A percentile compares a stretch with the other conserved stretches of the same genome.
Evolutionary conservation across 2,888 invertebrate species (phyloP).

Genomic region (Hyalella azteca): DNA sequence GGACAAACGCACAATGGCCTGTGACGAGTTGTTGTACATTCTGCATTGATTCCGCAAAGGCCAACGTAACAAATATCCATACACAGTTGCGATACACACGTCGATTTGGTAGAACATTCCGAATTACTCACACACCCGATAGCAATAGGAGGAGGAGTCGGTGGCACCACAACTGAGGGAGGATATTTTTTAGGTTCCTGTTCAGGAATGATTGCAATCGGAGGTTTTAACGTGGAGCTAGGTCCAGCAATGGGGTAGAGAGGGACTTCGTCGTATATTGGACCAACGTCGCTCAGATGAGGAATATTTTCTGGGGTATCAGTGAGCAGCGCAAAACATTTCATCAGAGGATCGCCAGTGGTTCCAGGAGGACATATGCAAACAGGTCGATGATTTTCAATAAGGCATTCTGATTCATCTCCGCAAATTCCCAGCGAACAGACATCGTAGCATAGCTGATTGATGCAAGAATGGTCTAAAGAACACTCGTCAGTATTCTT

Average conservation of each 20-base stretch:
- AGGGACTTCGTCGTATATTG: slow-evolving; percentile 62
- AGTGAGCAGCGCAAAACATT: slow-evolving; percentile 67
- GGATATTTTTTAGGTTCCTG: neutral
- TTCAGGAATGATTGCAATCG: neutral
- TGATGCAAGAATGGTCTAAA: slow-evolving; percentile 50
- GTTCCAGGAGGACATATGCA: slow-evolving; percentile 65
- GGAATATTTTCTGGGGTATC: slow-evolving; percentile 15
- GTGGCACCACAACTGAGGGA: slow-evolving; percentile 8
- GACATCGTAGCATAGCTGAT: slow-evolving; percentile 51
- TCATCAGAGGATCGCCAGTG: slow-evolving; percentile 84
- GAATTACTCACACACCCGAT: slow-evolving; percentile 52
- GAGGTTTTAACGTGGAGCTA: slow-evolving; percentile 14
- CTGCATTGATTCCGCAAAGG: slow-evolving; percentile 60
- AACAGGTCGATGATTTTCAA: slow-evolving; percentile 70
- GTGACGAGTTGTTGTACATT: slow-evolving; percentile 63
- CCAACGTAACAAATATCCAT: slow-evolving; percentile 79
- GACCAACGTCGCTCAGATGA: neutral
- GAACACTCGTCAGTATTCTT: slow-evolving; percentile 54
- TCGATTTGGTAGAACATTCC: slow-evolving; percentile 73
- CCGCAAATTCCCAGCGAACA: slow-evolving; percentile 72
- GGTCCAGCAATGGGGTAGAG: neutral
- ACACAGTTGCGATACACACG: slow-evolving; percentile 77
- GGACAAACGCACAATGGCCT: slow-evolving; percentile 68
- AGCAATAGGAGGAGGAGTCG: slow-evolving; percentile 40
- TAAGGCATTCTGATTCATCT: slow-evolving; percentile 73